Base-by-base conservation (phyloP, 2,113 vertebrate species). In the Pachyramphus minor region DNA sequence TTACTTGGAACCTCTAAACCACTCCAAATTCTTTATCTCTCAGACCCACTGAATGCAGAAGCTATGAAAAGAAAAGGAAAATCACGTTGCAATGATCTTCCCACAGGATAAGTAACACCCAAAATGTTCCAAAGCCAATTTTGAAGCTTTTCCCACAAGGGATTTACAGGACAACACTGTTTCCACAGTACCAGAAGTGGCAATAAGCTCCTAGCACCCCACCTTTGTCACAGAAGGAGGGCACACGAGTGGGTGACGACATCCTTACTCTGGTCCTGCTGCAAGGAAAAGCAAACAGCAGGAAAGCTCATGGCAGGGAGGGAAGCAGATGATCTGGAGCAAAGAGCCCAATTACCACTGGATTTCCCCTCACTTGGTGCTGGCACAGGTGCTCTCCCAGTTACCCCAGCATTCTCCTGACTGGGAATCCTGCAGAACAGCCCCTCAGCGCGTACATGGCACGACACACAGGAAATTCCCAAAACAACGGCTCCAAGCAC, bases 401-500 rank as follows among this genome's bases (percentile, higher is more conserved):
- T 22, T 50, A 62, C 24, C 21, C 45, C 33, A 39, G 20, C 0
- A 0, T 22, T 33, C 33, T 30, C 3, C 5, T 4, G 20, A 25
- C n/a, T 15, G 68, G 66, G 79, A 83, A 58, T 37, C n/a, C 74
- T 14, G 4, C 9, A 56, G 18, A 62, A 12, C 14, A 72, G 31
- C 23, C 9, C 20, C 62, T n/a, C 25, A 23, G 41, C 3, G 18
- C 22, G 30, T 47, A 24, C 9, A 2, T 12, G 21, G n/a, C 24
- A 35, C 5, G 3, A 11, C 21, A 44, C 14, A 30, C 14, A 21
- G 42, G 2, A 18, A 2, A 23, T 20, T 19, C 60, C 41, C 66
- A 9, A 22, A 74, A 47, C 3, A 20, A 5, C 1, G 0, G 25
- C 56, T 75, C 56, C 3, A 2, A 55, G 28, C 8, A 4, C 23